Base-by-base conservation (phyloP, 2,888 invertebrate species). In the Yponomeuta cagnagella region DNA sequence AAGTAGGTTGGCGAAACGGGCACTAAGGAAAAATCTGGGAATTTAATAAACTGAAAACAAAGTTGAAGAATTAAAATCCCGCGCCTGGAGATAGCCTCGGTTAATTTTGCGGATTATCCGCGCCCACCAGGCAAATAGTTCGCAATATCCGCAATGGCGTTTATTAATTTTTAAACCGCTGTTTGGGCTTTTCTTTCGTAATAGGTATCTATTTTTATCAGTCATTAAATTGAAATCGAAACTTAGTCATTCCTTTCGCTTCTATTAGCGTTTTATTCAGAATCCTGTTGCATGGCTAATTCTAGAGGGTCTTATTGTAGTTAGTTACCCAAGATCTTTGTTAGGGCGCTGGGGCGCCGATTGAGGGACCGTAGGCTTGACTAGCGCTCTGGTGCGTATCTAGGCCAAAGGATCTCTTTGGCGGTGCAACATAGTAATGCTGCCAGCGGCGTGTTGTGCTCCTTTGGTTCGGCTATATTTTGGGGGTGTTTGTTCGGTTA, bases 1-100 rank as follows among this genome's bases (percentile, higher is more conserved):
- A 58, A 58, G 52, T 58, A 8, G 52, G 15, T 15, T 3, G 52
- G 12, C 2, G 15, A 58, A 58, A 58, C 3, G 52, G 52, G 52
- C 15, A 15, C 15, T 58, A 58, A 58, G 52, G 52, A 58, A 58
- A 58, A 58, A 58, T 58, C 15, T 58, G 52, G 76, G 73, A 75
- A 79, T 81, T 80, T 81, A 82, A 81, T 82, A 82, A 82, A 79
- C 79, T 80, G 76, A 70, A 72, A 73, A 72, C 72, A 80, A 84
- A 83, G 80, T 83, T 82, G 78, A 70, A 74, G 78, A 79, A 80
- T 82, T 78, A 82, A 74, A 83, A 79, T 79, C 82, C 80, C 78
- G 77, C 77, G 76, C 77, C 75, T 75, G 76, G 79, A 77, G 77
- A 79, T 78, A 12, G 77, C 77, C 77, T 43, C 76, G 79, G 82